phyloP scores from a whole-genome alignment of 1,140 invertebrate species.

The Drosophila pseudoananassae region DNA sequence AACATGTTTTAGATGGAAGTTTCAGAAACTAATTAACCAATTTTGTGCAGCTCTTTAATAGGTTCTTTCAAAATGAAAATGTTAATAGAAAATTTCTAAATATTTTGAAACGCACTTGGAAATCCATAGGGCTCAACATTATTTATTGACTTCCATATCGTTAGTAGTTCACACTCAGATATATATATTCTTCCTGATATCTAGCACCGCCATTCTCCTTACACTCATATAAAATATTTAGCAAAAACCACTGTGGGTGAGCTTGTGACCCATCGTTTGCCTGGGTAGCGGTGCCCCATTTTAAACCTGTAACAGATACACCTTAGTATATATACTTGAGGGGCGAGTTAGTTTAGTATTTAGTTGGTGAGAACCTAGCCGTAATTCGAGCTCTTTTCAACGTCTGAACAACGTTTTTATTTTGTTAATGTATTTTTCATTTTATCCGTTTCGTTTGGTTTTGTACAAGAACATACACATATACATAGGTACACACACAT shows the following conservation, averaged over 20 bases:
- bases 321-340: constrained; percentile 22
- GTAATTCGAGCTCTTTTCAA: constrained; percentile 66
- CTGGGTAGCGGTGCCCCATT: constrained; percentile 64
- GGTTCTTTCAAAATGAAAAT: too few relatives aligned
- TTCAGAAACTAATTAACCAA: too few relatives aligned
- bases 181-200: constrained; percentile 33
- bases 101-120: background rate
- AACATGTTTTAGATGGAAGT: background rate
- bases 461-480: constrained; percentile 76
- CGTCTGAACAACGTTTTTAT: constrained; percentile 43
- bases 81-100: too few relatives aligned
- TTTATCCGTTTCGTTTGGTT: constrained; percentile 36
- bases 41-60: too few relatives aligned
- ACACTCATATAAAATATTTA: constrained; percentile 58
- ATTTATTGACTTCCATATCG: constrained; percentile 37
- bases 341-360: constrained; percentile 39
- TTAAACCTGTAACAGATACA: background rate
- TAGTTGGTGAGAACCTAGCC: constrained; percentile 63
- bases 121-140: constrained; percentile 29
- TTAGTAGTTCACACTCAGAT: constrained; percentile 53
- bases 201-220: constrained; percentile 6
- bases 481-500: constrained; percentile 54
- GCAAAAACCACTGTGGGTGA: constrained; percentile 38
- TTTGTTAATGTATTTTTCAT: constrained; percentile 35
- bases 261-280: constrained; percentile 57